Evolutionary conservation across 2,797 vertebrate genomes (phyloP), one percentile per base, ranked within the genome.

Genomic region (Dipus sagitta): DNA sequence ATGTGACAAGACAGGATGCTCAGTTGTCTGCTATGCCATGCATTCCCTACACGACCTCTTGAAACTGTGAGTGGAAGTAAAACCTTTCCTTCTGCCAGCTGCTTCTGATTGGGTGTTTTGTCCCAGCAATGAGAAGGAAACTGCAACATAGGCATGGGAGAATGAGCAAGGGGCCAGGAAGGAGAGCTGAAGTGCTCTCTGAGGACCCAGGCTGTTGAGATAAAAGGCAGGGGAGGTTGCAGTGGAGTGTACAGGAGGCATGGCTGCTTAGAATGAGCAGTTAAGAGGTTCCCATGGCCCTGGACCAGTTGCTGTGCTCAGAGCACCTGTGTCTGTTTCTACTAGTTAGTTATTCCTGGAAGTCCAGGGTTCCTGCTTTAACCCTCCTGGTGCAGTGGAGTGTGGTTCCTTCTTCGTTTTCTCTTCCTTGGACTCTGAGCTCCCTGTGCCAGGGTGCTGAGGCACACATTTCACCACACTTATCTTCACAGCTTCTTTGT

Each of bases 261-360:
- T 26, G 14, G 8, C 17, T 65, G 20, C 7, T 4, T 2, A 20
- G 80, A 79, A n/a, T 9, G 6, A 3, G 62, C 38, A 24, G 58
- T 34, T 30, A 1, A 26, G 81, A n/a, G 76, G 62, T 71, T n/a
- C 17, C 68, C 30, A 34, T 67, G 68, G 30, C 4, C 68, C 62
- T 26, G 62, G 54, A 23, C 0, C 2, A 28, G 11, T 38, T 26
- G 9, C 11, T 21, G 47, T 34, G 9, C 21, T 76, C 15, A 62
- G 65, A 79, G 58, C 65, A 62, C 74, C 68, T 12, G 23, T 52
- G 26, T 54, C 58, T 12, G 26, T 32, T 30, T 54, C 58, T 20
- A 24, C 47, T 0, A 6, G 2, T 34, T 0, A 6, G 2, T 34
- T 18, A 32, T 28, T 7, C 68, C 10, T 0, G 0, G 54, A 83